These are phyloP conservation scores for Meda fulgida DNA, from an alignment of 2,797 vertebrate genomes.

Conservation along the genomic window DNA sequence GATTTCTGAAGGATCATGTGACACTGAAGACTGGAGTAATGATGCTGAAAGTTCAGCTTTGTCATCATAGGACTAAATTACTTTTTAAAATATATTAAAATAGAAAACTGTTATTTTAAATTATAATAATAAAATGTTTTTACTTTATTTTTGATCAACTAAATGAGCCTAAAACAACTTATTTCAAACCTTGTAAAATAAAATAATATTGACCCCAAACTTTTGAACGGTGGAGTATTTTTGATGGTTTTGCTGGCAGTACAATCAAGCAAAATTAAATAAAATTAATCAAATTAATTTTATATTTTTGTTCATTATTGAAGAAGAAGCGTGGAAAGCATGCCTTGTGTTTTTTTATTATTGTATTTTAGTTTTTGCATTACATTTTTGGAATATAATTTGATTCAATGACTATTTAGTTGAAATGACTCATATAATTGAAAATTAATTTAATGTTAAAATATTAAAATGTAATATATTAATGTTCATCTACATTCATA, in stretches of 20 bases:
- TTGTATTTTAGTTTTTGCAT: not conserved
- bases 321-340: not conserved
- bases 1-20: not conserved
- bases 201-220: too few species aligned
- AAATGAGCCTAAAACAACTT: not conserved
- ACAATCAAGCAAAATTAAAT: not conserved
- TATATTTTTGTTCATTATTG: not conserved
- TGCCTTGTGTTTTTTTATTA: not conserved
- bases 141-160: not conserved
- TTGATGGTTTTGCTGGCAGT: not conserved
- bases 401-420: not conserved
- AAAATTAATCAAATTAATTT: not conserved
- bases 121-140: not conserved
- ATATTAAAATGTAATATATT: too few species aligned
- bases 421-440: not conserved
- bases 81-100: not conserved
- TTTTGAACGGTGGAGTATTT: not conserved
- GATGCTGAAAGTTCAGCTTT: not conserved
- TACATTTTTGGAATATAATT: not conserved
- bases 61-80: not conserved
- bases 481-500: too few species aligned
- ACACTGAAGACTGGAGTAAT: not conserved
- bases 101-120: not conserved
- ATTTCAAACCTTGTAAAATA: not conserved
- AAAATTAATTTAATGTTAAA: too few species aligned